Evolutionary conservation across 2,888 invertebrate species (phyloP).

Genomic region (Drosophila emarginata): DNA sequence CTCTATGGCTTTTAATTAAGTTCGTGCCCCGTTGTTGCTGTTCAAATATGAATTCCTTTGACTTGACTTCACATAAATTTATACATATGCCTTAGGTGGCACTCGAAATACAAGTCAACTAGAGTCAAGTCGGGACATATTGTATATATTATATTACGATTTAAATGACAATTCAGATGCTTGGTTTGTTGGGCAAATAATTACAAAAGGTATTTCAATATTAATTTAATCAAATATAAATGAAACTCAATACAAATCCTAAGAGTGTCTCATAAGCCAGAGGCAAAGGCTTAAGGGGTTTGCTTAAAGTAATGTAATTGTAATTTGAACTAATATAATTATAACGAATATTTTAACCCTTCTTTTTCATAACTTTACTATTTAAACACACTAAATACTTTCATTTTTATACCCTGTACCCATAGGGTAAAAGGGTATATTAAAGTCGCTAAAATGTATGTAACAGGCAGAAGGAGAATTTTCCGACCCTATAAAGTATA

Average conservation of each 20-base stretch:
- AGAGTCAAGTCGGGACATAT: constrained; percentile 3
- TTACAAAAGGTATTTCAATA: constrained; percentile 33
- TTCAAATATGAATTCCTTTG: constrained; percentile 54
- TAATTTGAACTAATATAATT: too few relatives aligned
- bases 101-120: background rate
- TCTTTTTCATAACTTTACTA: too few relatives aligned
- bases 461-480: too few relatives aligned
- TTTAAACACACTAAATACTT: too few relatives aligned
- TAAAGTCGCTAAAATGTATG: too few relatives aligned
- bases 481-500: too few relatives aligned
- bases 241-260: constrained; percentile 10
- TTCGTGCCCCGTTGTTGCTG: constrained; percentile 51
- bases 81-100: background rate
- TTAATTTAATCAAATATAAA: constrained; percentile 25
- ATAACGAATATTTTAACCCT: too few relatives aligned
- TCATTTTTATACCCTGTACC: too few relatives aligned
- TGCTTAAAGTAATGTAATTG: background rate
- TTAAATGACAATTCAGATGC: constrained; percentile 34
- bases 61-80: constrained; percentile 23
- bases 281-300: background rate
- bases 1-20: constrained; percentile 62
- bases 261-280: background rate
- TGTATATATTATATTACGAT: constrained; percentile 16
- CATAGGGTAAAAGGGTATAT: too few relatives aligned
- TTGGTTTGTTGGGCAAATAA: constrained; percentile 6